These are phyloP conservation scores for Ictalurus punctatus DNA, from an alignment of 2,113 vertebrate species.

Conservation along the genomic window DNA sequence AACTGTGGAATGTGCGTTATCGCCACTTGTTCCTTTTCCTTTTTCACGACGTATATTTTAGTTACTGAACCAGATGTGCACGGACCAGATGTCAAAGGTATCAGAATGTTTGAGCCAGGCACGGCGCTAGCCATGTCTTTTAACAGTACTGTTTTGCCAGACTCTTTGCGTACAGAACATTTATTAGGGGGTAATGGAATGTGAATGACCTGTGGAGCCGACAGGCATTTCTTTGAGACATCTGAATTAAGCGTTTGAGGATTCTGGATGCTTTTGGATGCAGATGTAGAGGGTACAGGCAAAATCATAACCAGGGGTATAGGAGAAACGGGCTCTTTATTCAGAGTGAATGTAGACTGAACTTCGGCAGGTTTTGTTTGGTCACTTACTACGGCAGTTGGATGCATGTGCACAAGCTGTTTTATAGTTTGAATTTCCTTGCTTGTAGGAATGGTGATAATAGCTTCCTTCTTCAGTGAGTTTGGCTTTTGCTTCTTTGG, in stretches of 20 bases:
- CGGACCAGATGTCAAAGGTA: slow-evolving; percentile 21
- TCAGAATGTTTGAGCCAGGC: slow-evolving; percentile 17
- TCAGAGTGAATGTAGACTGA: slow-evolving; percentile 63
- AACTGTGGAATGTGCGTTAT: not conserved
- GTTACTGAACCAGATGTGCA: not conserved
- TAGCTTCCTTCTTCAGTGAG: not conserved
- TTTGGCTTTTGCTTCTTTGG: slow-evolving; percentile 42
- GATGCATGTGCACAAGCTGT: not conserved
- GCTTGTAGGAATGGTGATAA: not conserved
- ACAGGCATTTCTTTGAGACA: not conserved
- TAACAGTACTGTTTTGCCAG: not conserved
- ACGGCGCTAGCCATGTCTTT: not conserved
- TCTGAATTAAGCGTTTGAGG: not conserved
- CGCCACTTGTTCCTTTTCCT: not conserved
- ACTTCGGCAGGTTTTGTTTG: slow-evolving; percentile 15
- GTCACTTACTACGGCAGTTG: not conserved
- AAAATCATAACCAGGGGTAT: slow-evolving; percentile 67
- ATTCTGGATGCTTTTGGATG: slow-evolving; percentile 3
- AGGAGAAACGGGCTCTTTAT: slow-evolving; percentile 61
- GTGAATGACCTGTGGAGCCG: slow-evolving; percentile 17
- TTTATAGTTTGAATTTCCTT: not conserved
- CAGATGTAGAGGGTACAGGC: slow-evolving; percentile 44
- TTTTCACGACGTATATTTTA: not conserved
- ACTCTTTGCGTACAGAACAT: not conserved
- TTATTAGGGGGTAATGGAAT: not conserved